Evolutionary conservation across 2,797 vertebrate species (phyloP).

Genomic region (Chelon labrosus): DNA sequence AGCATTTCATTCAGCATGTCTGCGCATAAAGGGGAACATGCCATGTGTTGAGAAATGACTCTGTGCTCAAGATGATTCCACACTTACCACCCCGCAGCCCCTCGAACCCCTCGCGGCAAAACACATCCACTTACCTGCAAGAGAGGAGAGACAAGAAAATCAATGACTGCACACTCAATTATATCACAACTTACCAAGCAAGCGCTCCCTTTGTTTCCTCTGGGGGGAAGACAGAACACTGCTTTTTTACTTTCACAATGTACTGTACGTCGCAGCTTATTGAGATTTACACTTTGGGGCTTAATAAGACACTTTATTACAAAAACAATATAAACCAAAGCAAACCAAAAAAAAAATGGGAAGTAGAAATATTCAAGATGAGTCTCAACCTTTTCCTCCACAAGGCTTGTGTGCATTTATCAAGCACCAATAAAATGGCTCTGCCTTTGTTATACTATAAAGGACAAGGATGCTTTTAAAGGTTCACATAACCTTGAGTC

Average conservation of each 20-base stretch:
- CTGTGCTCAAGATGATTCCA: constrained; percentile 65
- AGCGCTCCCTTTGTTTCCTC: constrained; percentile 62
- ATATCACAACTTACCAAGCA: constrained; percentile 69
- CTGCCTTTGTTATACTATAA: constrained; percentile 9
- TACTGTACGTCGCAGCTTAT: constrained; percentile 27
- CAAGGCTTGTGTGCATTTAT: constrained; percentile 10
- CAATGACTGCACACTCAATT: constrained; percentile 80
- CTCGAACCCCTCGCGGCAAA: constrained; percentile 72
- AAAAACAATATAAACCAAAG: constrained; percentile 21
- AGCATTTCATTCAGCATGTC: constrained; percentile 49
- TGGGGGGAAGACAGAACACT: constrained; percentile 24
- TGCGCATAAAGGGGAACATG: constrained; percentile 42
- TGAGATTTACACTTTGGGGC: constrained; percentile 29
- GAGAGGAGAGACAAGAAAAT: constrained; percentile 81
- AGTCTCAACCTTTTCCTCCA: not conserved
- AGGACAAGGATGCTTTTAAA: constrained; percentile 19
- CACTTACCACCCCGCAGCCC: constrained; percentile 74
- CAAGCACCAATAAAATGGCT: constrained; percentile 28
- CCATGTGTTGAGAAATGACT: constrained; percentile 77
- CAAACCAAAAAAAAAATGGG: not conserved
- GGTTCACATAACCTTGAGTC: constrained; percentile 44
- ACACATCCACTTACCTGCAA: constrained; percentile 84
- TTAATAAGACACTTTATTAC: constrained; percentile 13
- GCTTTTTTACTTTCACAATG: constrained; percentile 24
- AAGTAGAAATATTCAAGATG: not conserved